A percentile compares a stretch with the other conserved stretches of the same genome.
phyloP scores from a whole-genome alignment of 1,140 invertebrate genomes.

The Myzus persicae region DNA sequence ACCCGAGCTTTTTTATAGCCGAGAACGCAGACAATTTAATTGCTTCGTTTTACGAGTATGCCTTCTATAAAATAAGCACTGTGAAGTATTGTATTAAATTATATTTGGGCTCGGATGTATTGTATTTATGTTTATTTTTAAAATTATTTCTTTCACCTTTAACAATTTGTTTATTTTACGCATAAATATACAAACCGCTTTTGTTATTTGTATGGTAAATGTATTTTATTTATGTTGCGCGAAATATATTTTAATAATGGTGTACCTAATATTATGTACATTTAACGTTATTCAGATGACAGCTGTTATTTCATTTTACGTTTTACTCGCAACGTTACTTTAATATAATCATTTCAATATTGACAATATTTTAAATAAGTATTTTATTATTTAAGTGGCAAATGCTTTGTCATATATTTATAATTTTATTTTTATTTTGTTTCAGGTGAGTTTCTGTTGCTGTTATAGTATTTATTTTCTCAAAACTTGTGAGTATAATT shows the following conservation, averaged over 20 bases:
- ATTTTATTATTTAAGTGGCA: background rate
- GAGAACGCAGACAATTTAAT: background rate
- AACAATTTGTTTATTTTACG: background rate
- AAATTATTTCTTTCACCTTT: background rate
- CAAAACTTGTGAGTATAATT: background rate
- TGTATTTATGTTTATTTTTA: background rate
- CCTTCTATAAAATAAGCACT: background rate
- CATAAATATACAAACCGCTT: background rate
- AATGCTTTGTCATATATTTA: background rate
- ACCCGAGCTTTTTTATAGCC: background rate
- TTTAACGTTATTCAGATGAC: background rate
- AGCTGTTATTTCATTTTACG: background rate
- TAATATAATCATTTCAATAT: background rate
- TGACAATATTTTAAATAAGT: background rate
- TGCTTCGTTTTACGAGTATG: background rate
- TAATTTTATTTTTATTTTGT: constrained; percentile 39
- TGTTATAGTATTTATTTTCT: background rate
- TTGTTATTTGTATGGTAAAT: background rate
- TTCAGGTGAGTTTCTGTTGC: constrained; percentile 17
- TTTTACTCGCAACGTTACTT: too few species aligned
- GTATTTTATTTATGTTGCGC: background rate
- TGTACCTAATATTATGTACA: background rate
- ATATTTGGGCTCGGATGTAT: background rate
- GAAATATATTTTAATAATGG: background rate
- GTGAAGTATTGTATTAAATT: background rate